Evolutionary conservation across 1,140 invertebrate species (phyloP).

Genomic region (Trachelipus rathkii): DNA sequence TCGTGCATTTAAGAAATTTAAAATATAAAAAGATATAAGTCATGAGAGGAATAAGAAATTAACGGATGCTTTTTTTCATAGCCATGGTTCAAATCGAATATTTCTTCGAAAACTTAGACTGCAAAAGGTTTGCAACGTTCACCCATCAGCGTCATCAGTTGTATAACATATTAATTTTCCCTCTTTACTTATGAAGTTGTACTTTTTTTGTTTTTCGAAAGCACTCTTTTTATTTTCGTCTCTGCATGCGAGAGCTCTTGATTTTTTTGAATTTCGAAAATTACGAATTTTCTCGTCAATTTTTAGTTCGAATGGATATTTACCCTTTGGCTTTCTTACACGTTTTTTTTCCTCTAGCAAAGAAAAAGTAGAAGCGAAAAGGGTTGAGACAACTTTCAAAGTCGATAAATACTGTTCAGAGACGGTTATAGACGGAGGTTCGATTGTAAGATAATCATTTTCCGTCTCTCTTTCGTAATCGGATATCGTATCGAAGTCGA

Average conservation of each 20-base stretch:
- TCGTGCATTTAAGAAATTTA: no score
- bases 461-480: background rate
- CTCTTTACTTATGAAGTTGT: slow-evolving; percentile 31
- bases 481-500: background rate
- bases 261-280: background rate
- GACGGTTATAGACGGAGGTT: background rate
- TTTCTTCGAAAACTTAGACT: slow-evolving; percentile 38
- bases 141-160: slow-evolving; percentile 17
- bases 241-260: slow-evolving; percentile 27
- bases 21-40: no score
- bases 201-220: no score
- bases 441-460: background rate
- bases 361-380: slow-evolving; percentile 43
- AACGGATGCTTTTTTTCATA: no score
- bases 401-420: slow-evolving; percentile 38
- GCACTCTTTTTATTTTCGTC: slow-evolving; percentile 26
- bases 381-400: slow-evolving; percentile 44
- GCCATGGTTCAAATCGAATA: slow-evolving; percentile 36
- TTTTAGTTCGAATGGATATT: background rate
- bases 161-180: slow-evolving; percentile 37
- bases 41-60: no score
- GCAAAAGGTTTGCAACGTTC: slow-evolving; percentile 23
- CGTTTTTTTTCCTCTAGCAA: background rate
- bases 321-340: background rate
- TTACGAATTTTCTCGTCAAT: background rate